Evolutionary conservation across 2,113 vertebrate species (phyloP).

Genomic region (Halichoerus grypus): DNA sequence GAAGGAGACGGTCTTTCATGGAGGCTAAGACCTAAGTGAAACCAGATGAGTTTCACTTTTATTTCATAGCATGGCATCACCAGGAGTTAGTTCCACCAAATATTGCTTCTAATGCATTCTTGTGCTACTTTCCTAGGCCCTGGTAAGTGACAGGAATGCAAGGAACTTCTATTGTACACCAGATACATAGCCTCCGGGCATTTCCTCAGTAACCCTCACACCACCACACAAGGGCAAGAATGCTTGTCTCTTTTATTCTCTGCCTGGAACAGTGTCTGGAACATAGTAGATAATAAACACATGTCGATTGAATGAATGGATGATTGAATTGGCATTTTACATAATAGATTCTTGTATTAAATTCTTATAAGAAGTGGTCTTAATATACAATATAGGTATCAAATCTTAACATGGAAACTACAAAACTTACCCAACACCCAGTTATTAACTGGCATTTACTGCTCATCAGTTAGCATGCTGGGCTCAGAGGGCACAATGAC

Average conservation of each 20-base stretch:
- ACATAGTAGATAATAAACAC: background rate
- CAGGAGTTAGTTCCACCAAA: background rate
- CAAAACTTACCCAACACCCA: background rate
- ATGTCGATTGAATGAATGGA: too few relatives aligned
- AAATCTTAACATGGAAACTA: too few relatives aligned
- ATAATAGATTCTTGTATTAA: too few relatives aligned
- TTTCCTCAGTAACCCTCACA: background rate
- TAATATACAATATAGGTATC: background rate
- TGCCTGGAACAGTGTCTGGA: background rate
- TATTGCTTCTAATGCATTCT: fast-evolving
- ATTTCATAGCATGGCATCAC: background rate
- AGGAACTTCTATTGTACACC: background rate
- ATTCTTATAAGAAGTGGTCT: background rate
- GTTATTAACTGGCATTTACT: background rate
- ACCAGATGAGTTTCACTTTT: background rate
- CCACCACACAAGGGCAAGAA: too few relatives aligned
- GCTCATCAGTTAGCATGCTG: too few relatives aligned
- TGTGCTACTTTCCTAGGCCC: background rate
- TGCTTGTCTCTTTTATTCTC: background rate
- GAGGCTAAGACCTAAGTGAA: background rate
- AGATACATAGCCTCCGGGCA: background rate
- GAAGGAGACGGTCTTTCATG: background rate
- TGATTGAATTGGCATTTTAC: background rate
- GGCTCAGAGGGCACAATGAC: background rate
- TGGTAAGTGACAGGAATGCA: background rate